These are phyloP conservation scores for Pardalotus punctatus DNA, from an alignment of 2,113 vertebrate genomes.

Conservation along the genomic window DNA sequence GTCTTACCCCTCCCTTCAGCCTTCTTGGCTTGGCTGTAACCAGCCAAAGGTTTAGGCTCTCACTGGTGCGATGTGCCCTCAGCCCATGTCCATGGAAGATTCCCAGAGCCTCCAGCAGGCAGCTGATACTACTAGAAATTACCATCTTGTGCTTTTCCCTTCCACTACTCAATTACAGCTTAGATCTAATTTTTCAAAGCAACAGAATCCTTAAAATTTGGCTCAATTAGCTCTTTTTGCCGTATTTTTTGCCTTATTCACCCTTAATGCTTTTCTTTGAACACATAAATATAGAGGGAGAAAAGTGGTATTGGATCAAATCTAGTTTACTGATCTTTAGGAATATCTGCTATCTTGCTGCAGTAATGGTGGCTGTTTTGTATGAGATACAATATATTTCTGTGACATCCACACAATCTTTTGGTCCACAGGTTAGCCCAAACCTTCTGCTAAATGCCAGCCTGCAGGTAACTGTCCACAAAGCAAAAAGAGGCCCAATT, in stretches of 20 bases:
- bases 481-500: neutral
- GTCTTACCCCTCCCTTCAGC: neutral
- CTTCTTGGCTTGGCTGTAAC: neutral
- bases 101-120: neutral
- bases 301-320: neutral
- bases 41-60: neutral
- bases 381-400: neutral
- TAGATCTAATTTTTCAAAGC: neutral
- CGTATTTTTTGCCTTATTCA: neutral
- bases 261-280: neutral
- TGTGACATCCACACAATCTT: neutral
- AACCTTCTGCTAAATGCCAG: neutral
- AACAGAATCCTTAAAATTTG: neutral
- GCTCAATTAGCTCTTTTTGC: neutral
- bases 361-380: neutral
- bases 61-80: fast-evolving
- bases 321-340: neutral
- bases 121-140: neutral
- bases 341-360: neutral
- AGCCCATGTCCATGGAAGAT: neutral
- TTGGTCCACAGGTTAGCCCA: neutral
- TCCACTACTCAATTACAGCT: neutral
- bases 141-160: neutral
- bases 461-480: fast-evolving
- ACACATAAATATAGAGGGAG: neutral